Evolutionary conservation across 2,113 vertebrate species (phyloP).

Genomic region (Cryptotis parvus): DNA sequence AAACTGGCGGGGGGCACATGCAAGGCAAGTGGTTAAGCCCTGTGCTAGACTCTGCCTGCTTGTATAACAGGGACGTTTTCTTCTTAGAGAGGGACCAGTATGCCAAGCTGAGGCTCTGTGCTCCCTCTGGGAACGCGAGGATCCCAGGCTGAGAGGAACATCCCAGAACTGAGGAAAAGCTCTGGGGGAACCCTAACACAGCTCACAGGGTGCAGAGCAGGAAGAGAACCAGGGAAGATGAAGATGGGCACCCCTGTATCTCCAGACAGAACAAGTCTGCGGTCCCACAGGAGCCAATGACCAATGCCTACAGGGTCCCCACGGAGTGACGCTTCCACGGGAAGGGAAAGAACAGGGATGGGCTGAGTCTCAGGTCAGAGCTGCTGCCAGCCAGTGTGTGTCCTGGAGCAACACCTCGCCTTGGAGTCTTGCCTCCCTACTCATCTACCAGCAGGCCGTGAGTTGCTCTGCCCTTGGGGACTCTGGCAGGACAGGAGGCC

Average conservation of each 20-base stretch:
- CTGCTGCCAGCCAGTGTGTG: not conserved
- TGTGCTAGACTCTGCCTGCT: too few relatives aligned
- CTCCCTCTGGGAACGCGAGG: not conserved
- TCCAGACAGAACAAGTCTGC: too few relatives aligned
- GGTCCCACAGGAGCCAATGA: not conserved
- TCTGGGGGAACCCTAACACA: not conserved
- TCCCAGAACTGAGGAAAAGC: not conserved
- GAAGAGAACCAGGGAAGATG: not conserved
- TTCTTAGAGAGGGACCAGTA: too few relatives aligned
- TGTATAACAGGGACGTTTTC: too few relatives aligned
- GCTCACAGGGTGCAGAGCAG: not conserved
- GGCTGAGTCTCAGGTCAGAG: not conserved
- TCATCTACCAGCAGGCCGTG: not conserved
- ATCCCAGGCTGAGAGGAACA: not conserved
- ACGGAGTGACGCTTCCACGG: not conserved
- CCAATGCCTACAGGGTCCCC: too few relatives aligned
- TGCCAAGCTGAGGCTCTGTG: too few relatives aligned
- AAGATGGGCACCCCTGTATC: too few relatives aligned
- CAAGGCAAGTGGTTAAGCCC: too few relatives aligned
- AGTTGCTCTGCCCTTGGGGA: not conserved
- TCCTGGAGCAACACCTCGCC: not conserved
- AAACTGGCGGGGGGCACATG: not conserved
- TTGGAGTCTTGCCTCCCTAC: not conserved
- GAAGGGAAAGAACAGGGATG: not conserved
- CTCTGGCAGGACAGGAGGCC: not conserved